Evolutionary conservation across 2,888 invertebrate genomes (phyloP).

Genomic region (Andrena chrysosceles): DNA sequence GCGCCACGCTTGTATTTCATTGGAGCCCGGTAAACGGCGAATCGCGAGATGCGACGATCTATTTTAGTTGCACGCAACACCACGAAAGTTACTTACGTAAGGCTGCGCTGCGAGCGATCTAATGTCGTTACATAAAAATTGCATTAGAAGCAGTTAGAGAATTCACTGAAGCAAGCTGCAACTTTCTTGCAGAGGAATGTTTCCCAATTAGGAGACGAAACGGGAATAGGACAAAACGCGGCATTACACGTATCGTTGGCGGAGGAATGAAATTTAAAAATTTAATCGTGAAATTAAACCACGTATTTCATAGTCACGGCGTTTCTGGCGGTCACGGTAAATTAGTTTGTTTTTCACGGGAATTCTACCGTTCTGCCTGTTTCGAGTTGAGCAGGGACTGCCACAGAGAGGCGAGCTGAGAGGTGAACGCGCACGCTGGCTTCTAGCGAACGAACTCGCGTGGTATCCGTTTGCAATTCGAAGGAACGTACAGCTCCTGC

Average conservation of each 20-base stretch:
- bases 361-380: conserved; percentile 23
- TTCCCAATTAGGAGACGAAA: conserved; percentile 31
- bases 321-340: conserved; percentile 15
- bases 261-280: conserved; percentile 57
- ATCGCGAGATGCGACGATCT: neutral
- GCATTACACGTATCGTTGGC: conserved; percentile 15
- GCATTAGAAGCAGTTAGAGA: conserved; percentile 27
- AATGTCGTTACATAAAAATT: conserved; percentile 25
- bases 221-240: neutral
- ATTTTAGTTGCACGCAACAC: neutral
- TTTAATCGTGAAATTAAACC: conserved; percentile 57
- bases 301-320: conserved; percentile 35
- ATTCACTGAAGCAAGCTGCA: conserved; percentile 9
- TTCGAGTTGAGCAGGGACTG: neutral
- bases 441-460: conserved; percentile 18
- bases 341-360: conserved; percentile 41
- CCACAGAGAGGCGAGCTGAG: neutral
- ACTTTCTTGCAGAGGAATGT: conserved; percentile 20
- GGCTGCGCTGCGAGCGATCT: neutral
- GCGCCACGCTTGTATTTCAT: neutral
- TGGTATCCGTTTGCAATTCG: conserved; percentile 56
- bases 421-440: neutral
- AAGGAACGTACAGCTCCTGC: conserved; percentile 56
- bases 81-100: neutral
- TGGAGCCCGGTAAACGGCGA: neutral